phyloP scores from a whole-genome alignment of 1,140 invertebrate species.

The Bombus haemorrhoidalis region DNA sequence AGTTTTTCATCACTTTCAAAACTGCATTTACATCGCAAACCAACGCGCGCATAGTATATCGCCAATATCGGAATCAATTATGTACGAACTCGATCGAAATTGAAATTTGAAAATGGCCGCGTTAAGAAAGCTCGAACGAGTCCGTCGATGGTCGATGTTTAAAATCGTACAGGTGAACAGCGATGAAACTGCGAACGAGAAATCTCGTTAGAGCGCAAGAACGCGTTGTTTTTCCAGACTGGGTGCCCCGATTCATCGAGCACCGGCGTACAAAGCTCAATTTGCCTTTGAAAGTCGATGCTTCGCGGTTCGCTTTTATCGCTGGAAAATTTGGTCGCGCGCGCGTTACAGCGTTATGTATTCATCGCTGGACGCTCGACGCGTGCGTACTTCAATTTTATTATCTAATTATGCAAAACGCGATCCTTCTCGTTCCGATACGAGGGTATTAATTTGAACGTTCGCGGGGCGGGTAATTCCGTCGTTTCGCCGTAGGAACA shows the following conservation, averaged over 20 bases:
- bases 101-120: background rate
- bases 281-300: conserved; percentile 15
- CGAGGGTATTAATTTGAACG: background rate
- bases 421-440: background rate
- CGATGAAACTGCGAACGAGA: no score
- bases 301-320: background rate
- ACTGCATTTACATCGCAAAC: background rate
- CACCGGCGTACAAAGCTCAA: background rate
- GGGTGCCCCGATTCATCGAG: background rate
- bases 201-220: conserved; percentile 13
- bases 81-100: background rate
- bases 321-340: background rate
- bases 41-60: background rate
- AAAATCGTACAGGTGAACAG: background rate
- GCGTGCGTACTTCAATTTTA: conserved; percentile 14
- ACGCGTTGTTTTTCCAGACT: background rate
- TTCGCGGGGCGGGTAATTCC: background rate
- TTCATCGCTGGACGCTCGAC: background rate
- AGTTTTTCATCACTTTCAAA: background rate
- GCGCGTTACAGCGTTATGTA: conserved; percentile 10
- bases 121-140: background rate
- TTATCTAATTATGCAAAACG: conserved; percentile 9
- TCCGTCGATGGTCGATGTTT: background rate
- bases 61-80: background rate
- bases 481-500: no score